Conservation (phyloP, 2,797 vertebrate species). For the Craterocephalus amniculus region DNA sequence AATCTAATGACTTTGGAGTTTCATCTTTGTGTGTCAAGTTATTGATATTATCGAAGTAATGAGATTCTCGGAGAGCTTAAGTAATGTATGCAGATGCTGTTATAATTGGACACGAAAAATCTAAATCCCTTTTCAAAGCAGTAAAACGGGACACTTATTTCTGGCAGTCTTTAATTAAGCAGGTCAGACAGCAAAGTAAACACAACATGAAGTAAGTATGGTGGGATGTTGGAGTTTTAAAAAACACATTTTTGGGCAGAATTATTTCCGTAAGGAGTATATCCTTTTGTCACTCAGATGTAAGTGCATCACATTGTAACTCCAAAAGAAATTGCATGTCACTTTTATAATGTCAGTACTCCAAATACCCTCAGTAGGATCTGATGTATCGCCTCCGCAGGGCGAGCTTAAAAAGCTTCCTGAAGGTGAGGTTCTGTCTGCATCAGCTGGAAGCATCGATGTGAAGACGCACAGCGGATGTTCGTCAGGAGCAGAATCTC, state of each 20-base stretch:
- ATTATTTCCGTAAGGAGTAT: neutral
- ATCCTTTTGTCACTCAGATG: neutral
- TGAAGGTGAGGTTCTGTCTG: conserved; percentile 26
- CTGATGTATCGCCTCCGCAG: conserved; percentile 14
- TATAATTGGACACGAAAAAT: conserved; percentile 6
- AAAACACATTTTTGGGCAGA: neutral
- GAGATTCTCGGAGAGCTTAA: neutral
- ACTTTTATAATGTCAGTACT: conserved; percentile 10
- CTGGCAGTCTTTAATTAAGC: neutral
- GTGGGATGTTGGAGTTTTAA: neutral
- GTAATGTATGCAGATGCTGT: conserved; percentile 5
- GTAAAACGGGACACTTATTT: neutral
- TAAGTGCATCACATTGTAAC: neutral
- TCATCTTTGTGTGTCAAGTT: neutral
- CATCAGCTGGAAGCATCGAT: conserved; percentile 25
- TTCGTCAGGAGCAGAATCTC: conserved; percentile 37
- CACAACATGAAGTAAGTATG: neutral
- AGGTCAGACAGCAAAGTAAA: neutral
- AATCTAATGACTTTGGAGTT: neutral
- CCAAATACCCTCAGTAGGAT: conserved; percentile 15
- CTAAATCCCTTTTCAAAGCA: conserved; percentile 4
- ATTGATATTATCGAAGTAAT: conserved; percentile 14
- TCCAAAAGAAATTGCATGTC: neutral
- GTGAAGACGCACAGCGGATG: conserved; percentile 53
- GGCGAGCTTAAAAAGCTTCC: conserved; percentile 14